Base-by-base conservation (phyloP, 2,113 vertebrate species). In the Siniperca knerii region DNA sequence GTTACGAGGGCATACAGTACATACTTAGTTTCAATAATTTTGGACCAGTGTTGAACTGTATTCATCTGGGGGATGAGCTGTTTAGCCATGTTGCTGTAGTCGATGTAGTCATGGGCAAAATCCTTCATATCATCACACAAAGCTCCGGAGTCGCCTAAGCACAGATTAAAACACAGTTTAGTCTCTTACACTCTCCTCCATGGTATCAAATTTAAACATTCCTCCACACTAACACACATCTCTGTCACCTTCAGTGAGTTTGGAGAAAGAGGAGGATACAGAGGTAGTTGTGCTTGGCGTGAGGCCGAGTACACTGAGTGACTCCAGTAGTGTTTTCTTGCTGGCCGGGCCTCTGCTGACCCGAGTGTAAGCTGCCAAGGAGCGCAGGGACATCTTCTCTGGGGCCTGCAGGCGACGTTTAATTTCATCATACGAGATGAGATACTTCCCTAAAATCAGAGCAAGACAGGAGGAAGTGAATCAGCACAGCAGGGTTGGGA, bases 11-110 rank as follows among this genome's bases (percentile, higher is more conserved):
- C 35, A 72, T 4, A 12, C 6, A 29, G 33, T 13, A 33, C 83
- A 1, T 93, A 96, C 96, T 95, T 96, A 2, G 96, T 95, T 88
- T 96, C 96, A 65, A 96, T 96, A 16, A 96, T 95, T 89, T 96
- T 96, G 82, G 96, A 96, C 96, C 96, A 96, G 90, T 96, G 96
- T 62, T 96, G 96, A n/a, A 96, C 95, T 18, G 95, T 95, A 66
- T 96, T 96, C 0, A 87, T 95, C 64, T 95, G 93, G 0, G 96
- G 96, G 83, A 96, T 93, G 66, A 96, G 93, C 89, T 96, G 94
- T 79, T 96, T 96, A 0, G 95, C 95, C 93, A 96, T 95, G 86
- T 95, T 95, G 81, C 92, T 54, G 50, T 95, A 96, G 85, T 96
- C 92, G 16, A 96, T 93, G 83, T 96, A 96, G 84, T 96, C 95